Base-by-base conservation (phyloP, 2,888 invertebrate genomes). In the Agonopterix alstromeriana region DNA sequence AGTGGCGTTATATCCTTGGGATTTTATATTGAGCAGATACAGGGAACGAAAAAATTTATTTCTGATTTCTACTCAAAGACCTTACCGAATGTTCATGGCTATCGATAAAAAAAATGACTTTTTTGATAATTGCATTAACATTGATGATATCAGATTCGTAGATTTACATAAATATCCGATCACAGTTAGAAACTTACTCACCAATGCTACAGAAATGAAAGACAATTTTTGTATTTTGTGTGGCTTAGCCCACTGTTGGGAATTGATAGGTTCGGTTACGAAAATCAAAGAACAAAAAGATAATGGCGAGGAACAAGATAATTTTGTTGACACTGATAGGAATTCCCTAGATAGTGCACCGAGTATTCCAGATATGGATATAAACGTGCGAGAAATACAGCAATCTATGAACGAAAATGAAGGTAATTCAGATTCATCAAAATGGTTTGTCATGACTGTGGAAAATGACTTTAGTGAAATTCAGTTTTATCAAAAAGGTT, bases 361-460 rank as follows among this genome's bases (percentile, higher is more conserved):
- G 27, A 27, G 27, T 27, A 27, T 27, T 27, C 27, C 27, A 27
- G 27, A 27, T 27, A 27, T 27, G 27, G 27, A 27, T 27, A 38
- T 38, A 10, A 40, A 27, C 9, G 7, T 43, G 10, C 49, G 51
- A 35, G 41, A 47, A 50, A 5, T 41, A 1, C 11, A 36, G 2
- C n/a, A 41, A 2, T 17, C 27, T 35, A 9, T 14, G 43, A 44
- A 8, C 44, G 43, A 46, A 35, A n/a, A 35, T 11, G 43, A 46
- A 27, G 36, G 49, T 10, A 41, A 57, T 44, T 46, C 49, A 36
- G 71, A 71, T 35, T 64, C 63, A 10, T 87, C 84, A 35, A 86
- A 83, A 70, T 92, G 92, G 92, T 89, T 90, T 58, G 75, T 91
- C 51, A 82, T 91, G 73, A 87, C 75, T 42, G 56, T 91, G 41